These are phyloP conservation scores for Paguma larvata DNA, from an alignment of 2,797 vertebrate species.

Conservation along the genomic window DNA sequence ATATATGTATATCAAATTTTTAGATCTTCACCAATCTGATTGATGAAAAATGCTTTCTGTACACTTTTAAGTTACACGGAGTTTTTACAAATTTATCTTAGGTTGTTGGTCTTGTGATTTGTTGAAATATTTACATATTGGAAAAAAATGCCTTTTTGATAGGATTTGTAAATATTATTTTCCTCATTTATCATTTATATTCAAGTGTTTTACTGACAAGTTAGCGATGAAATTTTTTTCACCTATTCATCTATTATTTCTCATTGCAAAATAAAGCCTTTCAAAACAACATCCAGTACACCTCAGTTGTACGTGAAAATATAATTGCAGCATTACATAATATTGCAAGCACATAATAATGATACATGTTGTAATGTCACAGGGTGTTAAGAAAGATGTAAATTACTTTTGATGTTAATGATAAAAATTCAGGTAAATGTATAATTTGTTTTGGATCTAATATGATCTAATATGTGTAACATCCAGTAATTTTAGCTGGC, in stretches of 20 bases:
- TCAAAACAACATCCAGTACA: neutral
- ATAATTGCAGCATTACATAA: neutral
- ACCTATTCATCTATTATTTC: neutral
- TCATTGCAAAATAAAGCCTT: neutral
- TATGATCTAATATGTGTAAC: slow-evolving; percentile 38
- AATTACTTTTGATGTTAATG: neutral
- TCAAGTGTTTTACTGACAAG: neutral
- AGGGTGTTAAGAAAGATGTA: neutral
- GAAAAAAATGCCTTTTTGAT: neutral
- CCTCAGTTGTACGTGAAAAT: neutral
- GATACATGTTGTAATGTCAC: neutral
- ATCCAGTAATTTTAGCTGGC: neutral
- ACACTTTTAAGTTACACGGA: neutral
- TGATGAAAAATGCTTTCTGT: neutral
- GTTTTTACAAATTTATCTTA: slow-evolving; percentile 28
- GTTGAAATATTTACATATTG: neutral
- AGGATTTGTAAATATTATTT: neutral
- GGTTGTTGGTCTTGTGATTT: neutral
- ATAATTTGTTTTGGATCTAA: neutral
- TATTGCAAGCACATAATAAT: neutral
- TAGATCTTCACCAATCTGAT: neutral
- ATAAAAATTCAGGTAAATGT: neutral
- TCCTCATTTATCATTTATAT: neutral
- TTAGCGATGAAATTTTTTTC: neutral
- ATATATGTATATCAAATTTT: neutral